phyloP scores from a whole-genome alignment of 1,140 invertebrate genomes.

The Mactra quadrangularis region DNA sequence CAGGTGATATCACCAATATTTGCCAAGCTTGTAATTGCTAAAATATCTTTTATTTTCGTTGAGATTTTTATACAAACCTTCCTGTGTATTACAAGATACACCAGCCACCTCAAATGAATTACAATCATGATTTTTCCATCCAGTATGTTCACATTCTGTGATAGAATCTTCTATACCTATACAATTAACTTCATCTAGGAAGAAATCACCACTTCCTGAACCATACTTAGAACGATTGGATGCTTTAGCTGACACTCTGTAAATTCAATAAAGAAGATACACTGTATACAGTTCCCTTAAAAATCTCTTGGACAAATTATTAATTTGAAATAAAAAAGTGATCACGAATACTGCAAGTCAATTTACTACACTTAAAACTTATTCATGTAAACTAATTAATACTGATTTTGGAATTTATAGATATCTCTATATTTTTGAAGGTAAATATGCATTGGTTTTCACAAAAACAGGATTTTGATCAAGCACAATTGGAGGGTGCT shows the following conservation, averaged over 20 bases:
- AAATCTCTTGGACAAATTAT: too few relatives aligned
- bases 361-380: too few relatives aligned
- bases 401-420: not conserved
- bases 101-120: slow-evolving; percentile 37
- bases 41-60: too few relatives aligned
- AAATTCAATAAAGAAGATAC: too few relatives aligned
- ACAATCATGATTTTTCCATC: slow-evolving; percentile 51
- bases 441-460: not conserved
- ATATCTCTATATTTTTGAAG: not conserved
- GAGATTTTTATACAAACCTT: too few relatives aligned
- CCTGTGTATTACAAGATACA: slow-evolving; percentile 17
- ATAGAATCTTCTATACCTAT: slow-evolving; percentile 36
- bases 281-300: too few relatives aligned
- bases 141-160: slow-evolving; percentile 25
- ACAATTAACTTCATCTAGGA: slow-evolving; percentile 51
- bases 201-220: slow-evolving; percentile 35
- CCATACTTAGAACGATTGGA: slow-evolving; percentile 33
- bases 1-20: too few relatives aligned
- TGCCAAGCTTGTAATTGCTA: too few relatives aligned
- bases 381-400: not conserved
- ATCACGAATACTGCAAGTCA: too few relatives aligned
- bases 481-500: too few relatives aligned
- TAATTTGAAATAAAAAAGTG: too few relatives aligned
- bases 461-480: too few relatives aligned
- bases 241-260: slow-evolving; percentile 20